Evolutionary conservation across 2,888 invertebrate genomes (phyloP).

Genomic region (Byasa hedistus): DNA sequence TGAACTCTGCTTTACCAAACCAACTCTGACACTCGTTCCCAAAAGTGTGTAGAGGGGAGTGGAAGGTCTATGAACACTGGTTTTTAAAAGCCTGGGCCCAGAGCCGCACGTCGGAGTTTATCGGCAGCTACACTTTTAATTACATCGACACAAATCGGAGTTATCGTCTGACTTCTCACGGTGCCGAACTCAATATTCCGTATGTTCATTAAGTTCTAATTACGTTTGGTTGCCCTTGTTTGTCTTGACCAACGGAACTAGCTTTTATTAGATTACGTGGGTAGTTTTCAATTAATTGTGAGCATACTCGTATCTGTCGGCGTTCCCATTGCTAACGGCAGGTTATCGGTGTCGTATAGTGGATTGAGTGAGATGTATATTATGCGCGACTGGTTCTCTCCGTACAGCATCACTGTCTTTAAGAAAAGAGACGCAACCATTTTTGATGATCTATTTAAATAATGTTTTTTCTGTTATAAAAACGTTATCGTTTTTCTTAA

Average conservation of each 20-base stretch:
- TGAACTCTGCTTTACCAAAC: slow-evolving; percentile 48
- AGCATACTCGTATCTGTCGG: slow-evolving; percentile 70
- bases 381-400: slow-evolving; percentile 54
- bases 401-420: slow-evolving; percentile 52
- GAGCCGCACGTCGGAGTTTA: slow-evolving; percentile 63
- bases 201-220: slow-evolving; percentile 79
- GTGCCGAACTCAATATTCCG: slow-evolving; percentile 74
- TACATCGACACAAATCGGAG: slow-evolving; percentile 78
- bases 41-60: slow-evolving; percentile 38
- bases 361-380: slow-evolving; percentile 72
- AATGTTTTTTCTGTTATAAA: slow-evolving; percentile 34
- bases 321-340: slow-evolving; percentile 71
- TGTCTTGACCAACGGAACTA: slow-evolving; percentile 77
- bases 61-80: slow-evolving; percentile 56
- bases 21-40: slow-evolving; percentile 36
- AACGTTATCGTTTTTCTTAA: background rate
- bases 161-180: slow-evolving; percentile 78
- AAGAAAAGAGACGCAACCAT: slow-evolving; percentile 41
- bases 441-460: slow-evolving; percentile 43
- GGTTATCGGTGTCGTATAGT: slow-evolving; percentile 74
- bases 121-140: slow-evolving; percentile 79
- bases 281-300: slow-evolving; percentile 78
- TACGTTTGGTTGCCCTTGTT: slow-evolving; percentile 78
- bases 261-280: slow-evolving; percentile 80
- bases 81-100: slow-evolving; percentile 64